Evolutionary conservation across 2,888 invertebrate species (phyloP).

Genomic region (Drosophila anomelani): DNA sequence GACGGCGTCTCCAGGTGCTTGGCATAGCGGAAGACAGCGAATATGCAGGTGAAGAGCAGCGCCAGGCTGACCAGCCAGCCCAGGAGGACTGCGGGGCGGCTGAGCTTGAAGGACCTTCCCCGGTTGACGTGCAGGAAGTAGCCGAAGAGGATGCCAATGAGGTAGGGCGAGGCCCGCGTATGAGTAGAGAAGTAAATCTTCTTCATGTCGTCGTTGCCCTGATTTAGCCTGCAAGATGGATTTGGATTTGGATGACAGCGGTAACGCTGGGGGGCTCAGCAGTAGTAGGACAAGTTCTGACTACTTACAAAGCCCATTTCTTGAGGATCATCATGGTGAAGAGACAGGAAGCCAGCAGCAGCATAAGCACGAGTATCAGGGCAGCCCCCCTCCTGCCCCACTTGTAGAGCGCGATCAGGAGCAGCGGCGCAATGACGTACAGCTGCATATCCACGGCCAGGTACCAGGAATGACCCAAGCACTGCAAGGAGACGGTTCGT

Average conservation of each 20-base stretch:
- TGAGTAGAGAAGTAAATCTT: constrained; percentile 72
- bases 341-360: constrained; percentile 70
- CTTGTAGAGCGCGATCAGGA: constrained; percentile 85
- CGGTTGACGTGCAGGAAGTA: constrained; percentile 65
- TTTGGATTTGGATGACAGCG: neutral
- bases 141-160: constrained; percentile 77
- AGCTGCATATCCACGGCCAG: constrained; percentile 86
- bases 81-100: constrained; percentile 35
- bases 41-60: constrained; percentile 59
- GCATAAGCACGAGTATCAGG: constrained; percentile 56
- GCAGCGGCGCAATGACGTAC: constrained; percentile 85
- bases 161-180: constrained; percentile 72
- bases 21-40: constrained; percentile 59
- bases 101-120: constrained; percentile 48
- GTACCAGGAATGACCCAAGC: constrained; percentile 86
- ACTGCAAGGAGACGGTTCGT: constrained; percentile 66
- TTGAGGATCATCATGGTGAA: constrained; percentile 71
- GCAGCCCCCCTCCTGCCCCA: constrained; percentile 71
- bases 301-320: constrained; percentile 49
- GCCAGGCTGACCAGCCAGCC: constrained; percentile 65
- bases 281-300: too few relatives aligned
- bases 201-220: neutral
- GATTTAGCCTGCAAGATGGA: neutral
- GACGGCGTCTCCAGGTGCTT: constrained; percentile 39
- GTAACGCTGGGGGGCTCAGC: neutral